A percentile compares a stretch with the other conserved stretches of the same genome.
Evolutionary conservation across 2,113 vertebrate species (phyloP).

Genomic region (Gopherus evgoodei): DNA sequence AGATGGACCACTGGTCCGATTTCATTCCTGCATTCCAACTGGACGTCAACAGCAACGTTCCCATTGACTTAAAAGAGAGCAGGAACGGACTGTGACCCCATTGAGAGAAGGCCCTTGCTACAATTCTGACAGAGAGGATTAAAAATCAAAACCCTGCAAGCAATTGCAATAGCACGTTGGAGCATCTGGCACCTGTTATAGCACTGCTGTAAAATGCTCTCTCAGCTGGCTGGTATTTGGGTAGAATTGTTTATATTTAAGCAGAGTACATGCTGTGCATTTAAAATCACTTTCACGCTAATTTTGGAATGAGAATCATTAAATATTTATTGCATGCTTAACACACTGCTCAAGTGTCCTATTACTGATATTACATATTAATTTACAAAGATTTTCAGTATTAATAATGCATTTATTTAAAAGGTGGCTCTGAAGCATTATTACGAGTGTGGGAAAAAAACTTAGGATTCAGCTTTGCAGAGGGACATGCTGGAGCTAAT

Average conservation of each 20-base stretch:
- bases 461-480: not conserved
- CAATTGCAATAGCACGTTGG: accelerated
- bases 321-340: constrained; percentile 81
- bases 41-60: not conserved
- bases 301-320: constrained; percentile 74
- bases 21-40: not conserved
- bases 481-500: not conserved
- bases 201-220: too few species aligned
- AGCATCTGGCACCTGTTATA: accelerated
- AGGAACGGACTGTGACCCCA: not conserved
- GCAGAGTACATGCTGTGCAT: constrained; percentile 57
- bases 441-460: not conserved
- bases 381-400: constrained; percentile 53
- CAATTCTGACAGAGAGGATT: not conserved
- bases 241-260: constrained; percentile 66
- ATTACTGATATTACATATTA: constrained; percentile 70
- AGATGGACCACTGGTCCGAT: accelerated
- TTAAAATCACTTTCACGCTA: constrained; percentile 68
- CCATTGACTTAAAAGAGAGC: not conserved
- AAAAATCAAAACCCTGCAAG: not conserved
- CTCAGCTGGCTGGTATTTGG: constrained; percentile 12
- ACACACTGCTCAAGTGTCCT: constrained; percentile 62
- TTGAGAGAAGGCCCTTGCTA: accelerated
- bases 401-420: constrained; percentile 47
- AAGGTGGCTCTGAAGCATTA: constrained; percentile 9